A percentile compares a stretch with the other conserved stretches of the same genome.
phyloP scores from a whole-genome alignment of 2,797 vertebrate genomes.

The Tinamus major region DNA sequence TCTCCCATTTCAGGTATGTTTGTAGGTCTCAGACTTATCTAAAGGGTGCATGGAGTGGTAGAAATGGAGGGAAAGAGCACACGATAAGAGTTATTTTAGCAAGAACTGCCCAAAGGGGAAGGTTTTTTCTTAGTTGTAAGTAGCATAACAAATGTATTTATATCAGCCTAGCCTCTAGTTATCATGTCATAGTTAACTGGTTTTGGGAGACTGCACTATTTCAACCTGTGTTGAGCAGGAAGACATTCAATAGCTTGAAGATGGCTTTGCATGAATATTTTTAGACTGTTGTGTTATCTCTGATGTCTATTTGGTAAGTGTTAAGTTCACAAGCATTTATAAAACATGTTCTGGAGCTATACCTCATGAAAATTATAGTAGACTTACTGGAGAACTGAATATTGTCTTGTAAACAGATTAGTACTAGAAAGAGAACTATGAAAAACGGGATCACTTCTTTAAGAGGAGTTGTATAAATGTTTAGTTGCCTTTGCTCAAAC shows the following conservation, averaged over 20 bases:
- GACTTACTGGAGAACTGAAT: neutral
- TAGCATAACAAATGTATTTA: conserved; percentile 33
- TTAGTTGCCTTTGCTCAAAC: neutral
- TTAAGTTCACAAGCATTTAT: conserved; percentile 20
- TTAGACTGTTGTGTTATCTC: conserved; percentile 18
- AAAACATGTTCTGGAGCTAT: neutral
- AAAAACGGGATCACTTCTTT: neutral
- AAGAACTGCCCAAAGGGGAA: conserved; percentile 24
- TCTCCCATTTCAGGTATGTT: neutral
- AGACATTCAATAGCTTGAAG: conserved; percentile 18
- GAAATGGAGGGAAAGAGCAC: neutral
- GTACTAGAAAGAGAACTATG: neutral
- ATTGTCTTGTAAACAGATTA: neutral
- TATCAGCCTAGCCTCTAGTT: conserved; percentile 18
- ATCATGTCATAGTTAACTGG: conserved; percentile 3
- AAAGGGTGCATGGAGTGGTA: neutral
- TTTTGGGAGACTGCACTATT: neutral
- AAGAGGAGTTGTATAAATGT: neutral
- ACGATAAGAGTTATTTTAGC: neutral
- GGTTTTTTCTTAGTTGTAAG: conserved; percentile 18
- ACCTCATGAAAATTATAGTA: conserved; percentile 5
- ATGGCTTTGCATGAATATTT: conserved; percentile 18
- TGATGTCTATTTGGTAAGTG: conserved; percentile 19
- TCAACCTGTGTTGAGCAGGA: conserved; percentile 12
- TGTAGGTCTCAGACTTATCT: conserved; percentile 12